Percentiles rank a stretch among this genome's conserved stretches.
phyloP scores from a whole-genome alignment of 2,113 vertebrate species.

The Boleophthalmus pectinirostris region DNA sequence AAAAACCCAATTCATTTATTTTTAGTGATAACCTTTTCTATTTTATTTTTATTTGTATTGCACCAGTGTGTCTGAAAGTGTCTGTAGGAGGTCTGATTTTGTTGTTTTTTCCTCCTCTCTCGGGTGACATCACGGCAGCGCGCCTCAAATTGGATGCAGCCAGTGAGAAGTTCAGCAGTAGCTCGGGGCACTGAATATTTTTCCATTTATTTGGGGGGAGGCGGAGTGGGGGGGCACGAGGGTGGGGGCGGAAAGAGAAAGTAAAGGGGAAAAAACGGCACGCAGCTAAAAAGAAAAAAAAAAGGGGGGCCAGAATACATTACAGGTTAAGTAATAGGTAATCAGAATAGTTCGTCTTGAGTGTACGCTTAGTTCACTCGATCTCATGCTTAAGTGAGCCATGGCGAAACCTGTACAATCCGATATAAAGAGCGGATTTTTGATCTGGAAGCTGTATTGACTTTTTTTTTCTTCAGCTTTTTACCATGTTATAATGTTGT shows the following conservation, averaged over 20 bases:
- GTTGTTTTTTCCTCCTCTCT: slow-evolving; percentile 54
- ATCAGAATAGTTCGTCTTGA: slow-evolving; percentile 72
- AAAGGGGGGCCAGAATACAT: slow-evolving; percentile 64
- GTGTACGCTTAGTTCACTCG: slow-evolving; percentile 50
- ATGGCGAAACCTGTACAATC: slow-evolving; percentile 49
- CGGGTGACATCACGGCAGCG: slow-evolving; percentile 76
- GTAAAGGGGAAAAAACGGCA: background rate
- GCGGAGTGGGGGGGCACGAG: slow-evolving; percentile 28
- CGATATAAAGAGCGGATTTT: slow-evolving; percentile 16
- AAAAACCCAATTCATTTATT: no score
- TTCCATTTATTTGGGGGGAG: slow-evolving; percentile 79
- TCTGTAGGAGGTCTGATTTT: slow-evolving; percentile 70
- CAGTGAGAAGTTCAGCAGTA: slow-evolving; percentile 83
- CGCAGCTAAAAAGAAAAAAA: background rate
- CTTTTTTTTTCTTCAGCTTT: background rate
- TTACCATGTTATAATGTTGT: no score
- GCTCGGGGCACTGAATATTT: slow-evolving; percentile 82
- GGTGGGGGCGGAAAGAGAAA: slow-evolving; percentile 20
- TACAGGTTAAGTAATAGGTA: slow-evolving; percentile 82
- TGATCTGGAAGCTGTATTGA: background rate
- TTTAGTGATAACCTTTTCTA: no score
- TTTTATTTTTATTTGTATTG: no score
- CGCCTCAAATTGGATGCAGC: slow-evolving; percentile 81
- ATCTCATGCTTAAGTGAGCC: slow-evolving; percentile 70
- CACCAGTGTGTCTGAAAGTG: slow-evolving; percentile 71